A percentile compares a stretch with the other conserved stretches of the same genome.
Evolutionary conservation across 2,888 invertebrate species (phyloP).

Genomic region (Chalcosyrphus nemorum): DNA sequence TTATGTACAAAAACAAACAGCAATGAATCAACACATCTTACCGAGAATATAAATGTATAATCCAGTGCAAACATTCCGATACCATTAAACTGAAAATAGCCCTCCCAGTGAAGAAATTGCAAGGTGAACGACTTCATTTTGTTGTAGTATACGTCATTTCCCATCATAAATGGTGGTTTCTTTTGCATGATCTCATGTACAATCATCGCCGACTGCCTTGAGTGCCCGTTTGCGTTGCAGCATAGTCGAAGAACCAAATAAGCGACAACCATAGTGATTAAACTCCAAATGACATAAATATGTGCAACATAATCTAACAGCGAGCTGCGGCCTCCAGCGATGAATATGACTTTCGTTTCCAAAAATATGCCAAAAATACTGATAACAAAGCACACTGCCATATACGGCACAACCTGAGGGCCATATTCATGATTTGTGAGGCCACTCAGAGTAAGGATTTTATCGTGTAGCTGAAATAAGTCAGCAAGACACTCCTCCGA

Average conservation of each 20-base stretch:
- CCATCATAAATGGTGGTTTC: conserved; percentile 81
- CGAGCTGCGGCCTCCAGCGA: conserved; percentile 77
- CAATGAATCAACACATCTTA: conserved; percentile 71
- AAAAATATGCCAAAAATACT: conserved; percentile 81
- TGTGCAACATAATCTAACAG: conserved; percentile 78
- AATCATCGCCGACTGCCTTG: conserved; percentile 81
- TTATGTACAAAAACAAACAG: neutral
- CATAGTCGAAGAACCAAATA: conserved; percentile 79
- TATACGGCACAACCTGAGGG: conserved; percentile 80
- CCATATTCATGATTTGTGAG: conserved; percentile 79
- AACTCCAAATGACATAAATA: conserved; percentile 79
- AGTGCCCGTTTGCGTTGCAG: conserved; percentile 79
- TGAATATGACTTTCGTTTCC: conserved; percentile 80
- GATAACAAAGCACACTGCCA: conserved; percentile 80
- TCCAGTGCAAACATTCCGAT: conserved; percentile 81
- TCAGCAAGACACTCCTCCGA: conserved; percentile 79
- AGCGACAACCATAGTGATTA: conserved; percentile 78
- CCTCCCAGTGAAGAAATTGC: conserved; percentile 81
- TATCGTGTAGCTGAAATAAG: conserved; percentile 80
- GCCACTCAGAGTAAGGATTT: conserved; percentile 79
- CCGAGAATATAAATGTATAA: conserved; percentile 82
- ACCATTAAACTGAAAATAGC: conserved; percentile 81
- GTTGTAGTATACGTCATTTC: conserved; percentile 81
- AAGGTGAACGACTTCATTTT: conserved; percentile 82
- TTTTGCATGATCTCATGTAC: conserved; percentile 82